Conservation (phyloP, 2,888 invertebrate genomes). For the Thysanoteuthis rhombus region DNA sequence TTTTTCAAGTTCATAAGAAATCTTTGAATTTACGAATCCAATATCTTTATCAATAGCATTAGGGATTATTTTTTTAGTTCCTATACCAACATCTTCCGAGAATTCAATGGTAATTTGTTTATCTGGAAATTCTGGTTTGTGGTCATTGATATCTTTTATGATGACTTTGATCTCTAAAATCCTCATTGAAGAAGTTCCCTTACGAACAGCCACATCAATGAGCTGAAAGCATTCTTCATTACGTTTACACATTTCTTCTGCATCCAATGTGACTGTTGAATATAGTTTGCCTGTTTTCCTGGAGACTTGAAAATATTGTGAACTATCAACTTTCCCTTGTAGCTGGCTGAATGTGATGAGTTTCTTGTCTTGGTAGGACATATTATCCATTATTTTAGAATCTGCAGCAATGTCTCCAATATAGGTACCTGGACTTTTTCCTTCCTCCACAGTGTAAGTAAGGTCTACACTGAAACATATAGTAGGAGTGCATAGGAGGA, state of each 20-base stretch:
- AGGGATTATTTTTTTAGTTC: neutral
- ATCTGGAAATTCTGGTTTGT: neutral
- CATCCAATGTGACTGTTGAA: neutral
- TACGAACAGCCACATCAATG: neutral
- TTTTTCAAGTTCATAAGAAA: neutral
- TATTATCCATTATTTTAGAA: neutral
- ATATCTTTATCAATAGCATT: neutral
- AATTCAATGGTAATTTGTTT: neutral
- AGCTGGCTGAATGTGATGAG: neutral
- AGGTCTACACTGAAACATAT: no score
- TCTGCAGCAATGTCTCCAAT: neutral
- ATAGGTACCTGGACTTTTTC: neutral
- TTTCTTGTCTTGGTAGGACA: neutral
- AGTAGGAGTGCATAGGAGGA: no score
- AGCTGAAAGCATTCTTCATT: constrained; percentile 12
- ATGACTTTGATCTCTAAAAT: neutral
- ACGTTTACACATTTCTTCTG: neutral
- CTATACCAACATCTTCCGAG: neutral
- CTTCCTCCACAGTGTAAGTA: no score
- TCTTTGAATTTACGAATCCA: neutral
- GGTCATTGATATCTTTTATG: neutral
- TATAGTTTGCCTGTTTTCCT: neutral
- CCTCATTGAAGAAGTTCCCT: neutral
- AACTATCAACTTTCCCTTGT: neutral
- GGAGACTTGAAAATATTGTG: neutral